Evolutionary conservation across 2,888 invertebrate species (phyloP), one percentile per base, ranked within the genome.

Genomic region (Polydrusus cervinus): DNA sequence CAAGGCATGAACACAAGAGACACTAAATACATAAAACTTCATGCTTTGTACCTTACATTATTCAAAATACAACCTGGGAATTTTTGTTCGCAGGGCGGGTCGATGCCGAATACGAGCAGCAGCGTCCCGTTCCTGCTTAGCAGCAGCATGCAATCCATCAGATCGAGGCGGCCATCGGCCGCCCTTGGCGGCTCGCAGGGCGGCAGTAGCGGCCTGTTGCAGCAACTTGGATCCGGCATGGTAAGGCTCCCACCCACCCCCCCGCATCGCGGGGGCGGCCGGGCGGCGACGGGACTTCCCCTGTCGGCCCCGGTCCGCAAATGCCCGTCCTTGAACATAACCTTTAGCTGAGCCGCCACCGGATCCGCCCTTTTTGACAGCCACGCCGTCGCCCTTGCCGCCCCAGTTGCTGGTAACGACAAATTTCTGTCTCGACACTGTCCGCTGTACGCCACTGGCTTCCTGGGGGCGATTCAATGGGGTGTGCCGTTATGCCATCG

Each of bases 171-270:
- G 70, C 92, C 92, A 65, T 92, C 94, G 84, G 89, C 94, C 84
- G 92, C 93, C 83, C 88, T 93, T 80, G 92, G 93, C 61, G 78
- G 74, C 45, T 71, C 74, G 38, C 72, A 72, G 61, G 67, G 70
- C 57, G 74, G 76, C 61, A 76, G 78, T 57, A 75, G 76, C 55
- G 84, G 94, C 79, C 89, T 97, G 78, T 89, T 97, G 81, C 96
- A 96, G 86, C 96, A 96, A 88, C 90, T 97, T 87, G 95, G 96
- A 91, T 93, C 94, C 88, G 96, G 95, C 91, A 94, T 97, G 95
- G 96, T 96, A 94, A 95, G 95, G 91, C 93, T 91, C 90, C 74
- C 74, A 38, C 76, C 73, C 51, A 72, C 70, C 38, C 68, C 75
- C 45, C 76, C 66, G 67, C 76, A 74, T 25, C 77, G 70, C 70